phyloP scores from a whole-genome alignment of 1,140 invertebrate species.

The Asobara japonica region DNA sequence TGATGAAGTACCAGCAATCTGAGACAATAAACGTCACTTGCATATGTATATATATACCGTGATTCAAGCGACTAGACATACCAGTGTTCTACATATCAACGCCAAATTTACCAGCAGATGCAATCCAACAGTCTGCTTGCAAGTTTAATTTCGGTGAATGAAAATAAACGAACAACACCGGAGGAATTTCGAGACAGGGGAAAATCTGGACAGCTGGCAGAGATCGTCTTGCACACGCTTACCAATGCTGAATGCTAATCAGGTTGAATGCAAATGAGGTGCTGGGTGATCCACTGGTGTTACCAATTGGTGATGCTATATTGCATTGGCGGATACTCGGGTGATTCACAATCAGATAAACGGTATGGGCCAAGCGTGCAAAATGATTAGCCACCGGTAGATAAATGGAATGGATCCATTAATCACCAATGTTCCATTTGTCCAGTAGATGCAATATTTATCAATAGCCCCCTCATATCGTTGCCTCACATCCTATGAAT shows the following conservation, averaged over 20 bases:
- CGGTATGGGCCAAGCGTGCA: neutral
- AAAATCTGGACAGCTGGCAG: neutral
- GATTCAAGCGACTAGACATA: neutral
- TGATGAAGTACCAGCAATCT: neutral
- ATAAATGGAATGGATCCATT: neutral
- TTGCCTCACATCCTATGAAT: constrained; percentile 9
- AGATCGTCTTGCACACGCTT: neutral
- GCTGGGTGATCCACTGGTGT: neutral
- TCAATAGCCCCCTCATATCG: neutral
- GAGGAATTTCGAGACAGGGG: neutral
- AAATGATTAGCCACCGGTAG: neutral
- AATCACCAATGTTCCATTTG: neutral
- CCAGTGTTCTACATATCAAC: neutral
- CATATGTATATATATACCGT: neutral
- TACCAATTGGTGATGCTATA: neutral
- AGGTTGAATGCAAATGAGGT: neutral
- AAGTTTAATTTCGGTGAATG: neutral
- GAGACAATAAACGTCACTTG: neutral
- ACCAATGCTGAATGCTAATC: neutral
- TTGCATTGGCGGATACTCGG: neutral
- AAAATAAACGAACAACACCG: neutral
- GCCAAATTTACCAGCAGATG: neutral
- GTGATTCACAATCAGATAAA: neutral
- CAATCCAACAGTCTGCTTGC: constrained; percentile 4
- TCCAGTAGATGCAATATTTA: neutral